Conservation (phyloP, 2,797 vertebrate species). For the Peromyscus nudipes region DNA sequence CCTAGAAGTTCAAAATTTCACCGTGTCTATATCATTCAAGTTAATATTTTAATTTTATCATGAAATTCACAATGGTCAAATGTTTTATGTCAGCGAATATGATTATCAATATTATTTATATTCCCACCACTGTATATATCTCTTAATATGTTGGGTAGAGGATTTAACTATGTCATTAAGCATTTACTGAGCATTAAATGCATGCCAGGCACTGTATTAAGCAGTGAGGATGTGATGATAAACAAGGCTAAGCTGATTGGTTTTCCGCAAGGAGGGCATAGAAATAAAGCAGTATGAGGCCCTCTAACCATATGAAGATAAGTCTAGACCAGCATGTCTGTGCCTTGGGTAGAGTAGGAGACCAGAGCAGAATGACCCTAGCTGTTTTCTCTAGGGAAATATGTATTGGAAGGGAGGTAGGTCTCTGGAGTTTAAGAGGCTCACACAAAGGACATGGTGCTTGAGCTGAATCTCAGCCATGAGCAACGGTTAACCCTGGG, state of each 20-base stretch:
- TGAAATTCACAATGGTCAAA: conserved; percentile 11
- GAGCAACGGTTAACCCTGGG: not conserved
- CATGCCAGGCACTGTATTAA: conserved; percentile 37
- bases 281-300: not conserved
- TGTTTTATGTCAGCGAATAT: conserved; percentile 46
- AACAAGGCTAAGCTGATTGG: not conserved
- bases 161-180: conserved; percentile 52
- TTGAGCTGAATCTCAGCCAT: not conserved
- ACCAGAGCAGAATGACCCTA: not conserved
- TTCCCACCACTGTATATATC: not conserved
- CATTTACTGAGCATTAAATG: not conserved
- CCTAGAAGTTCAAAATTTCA: conserved; percentile 50
- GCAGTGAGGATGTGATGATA: not conserved
- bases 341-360: not conserved
- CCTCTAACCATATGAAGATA: not conserved
- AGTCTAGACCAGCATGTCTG: not conserved
- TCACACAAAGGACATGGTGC: not conserved
- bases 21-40: not conserved
- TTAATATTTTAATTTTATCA: conserved; percentile 69
- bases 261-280: not conserved
- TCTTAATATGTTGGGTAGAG: not conserved
- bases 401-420: not conserved
- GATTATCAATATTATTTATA: conserved; percentile 54
- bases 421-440: conserved; percentile 33
- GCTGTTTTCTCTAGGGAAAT: not conserved